Percentiles rank a stretch among this genome's conserved stretches.
Conservation (phyloP, 2,113 vertebrate genomes). For the Amphilophus citrinellus region DNA sequence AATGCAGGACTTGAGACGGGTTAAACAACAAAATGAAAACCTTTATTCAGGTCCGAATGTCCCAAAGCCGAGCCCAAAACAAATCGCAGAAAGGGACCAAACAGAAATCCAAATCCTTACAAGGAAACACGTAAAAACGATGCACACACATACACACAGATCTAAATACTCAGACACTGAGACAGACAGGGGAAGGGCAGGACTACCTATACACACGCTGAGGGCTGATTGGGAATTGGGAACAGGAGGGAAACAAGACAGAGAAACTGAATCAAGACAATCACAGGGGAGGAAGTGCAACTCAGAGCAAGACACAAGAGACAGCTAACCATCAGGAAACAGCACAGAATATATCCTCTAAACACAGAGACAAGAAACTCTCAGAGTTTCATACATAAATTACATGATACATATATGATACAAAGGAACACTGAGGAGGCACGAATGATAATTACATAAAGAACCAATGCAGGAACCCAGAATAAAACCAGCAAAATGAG, state of each 20-base stretch:
- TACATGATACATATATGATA: background rate
- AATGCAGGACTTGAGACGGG: background rate
- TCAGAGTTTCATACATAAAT: background rate
- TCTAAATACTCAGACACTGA: background rate
- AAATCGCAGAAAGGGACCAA: background rate
- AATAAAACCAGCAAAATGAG: background rate
- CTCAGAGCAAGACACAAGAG: background rate
- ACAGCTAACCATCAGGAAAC: background rate
- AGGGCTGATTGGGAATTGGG: fast-evolving
- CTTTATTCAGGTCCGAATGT: background rate
- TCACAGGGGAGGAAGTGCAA: background rate
- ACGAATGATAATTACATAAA: background rate
- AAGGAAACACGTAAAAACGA: background rate
- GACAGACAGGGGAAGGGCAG: background rate
- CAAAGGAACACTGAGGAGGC: background rate
- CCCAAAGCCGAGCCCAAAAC: background rate
- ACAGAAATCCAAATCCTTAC: background rate
- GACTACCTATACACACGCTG: background rate
- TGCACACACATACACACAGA: background rate
- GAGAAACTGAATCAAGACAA: background rate
- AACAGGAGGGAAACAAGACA: background rate
- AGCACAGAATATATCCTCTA: background rate
- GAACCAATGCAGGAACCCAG: background rate
- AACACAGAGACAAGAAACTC: background rate
- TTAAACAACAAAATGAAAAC: background rate